A percentile compares a stretch with the other conserved stretches of the same genome.
These are phyloP conservation scores for Arge pagana DNA, from an alignment of 2,888 invertebrate genomes.

Conservation along the genomic window DNA sequence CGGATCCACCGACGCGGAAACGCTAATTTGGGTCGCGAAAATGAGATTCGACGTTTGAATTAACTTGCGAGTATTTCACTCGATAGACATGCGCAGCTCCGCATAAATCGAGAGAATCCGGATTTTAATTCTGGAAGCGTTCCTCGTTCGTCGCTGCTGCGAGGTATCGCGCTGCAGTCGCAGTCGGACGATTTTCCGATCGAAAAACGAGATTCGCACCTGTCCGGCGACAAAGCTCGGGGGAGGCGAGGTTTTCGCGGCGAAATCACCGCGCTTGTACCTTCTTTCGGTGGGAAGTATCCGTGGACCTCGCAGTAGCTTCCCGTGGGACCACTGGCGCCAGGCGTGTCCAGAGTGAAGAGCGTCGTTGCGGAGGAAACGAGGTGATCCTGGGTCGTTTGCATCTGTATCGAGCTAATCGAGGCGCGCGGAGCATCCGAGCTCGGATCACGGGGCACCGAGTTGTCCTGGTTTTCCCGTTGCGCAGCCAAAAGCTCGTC, in stretches of 20 bases:
- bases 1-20: no score
- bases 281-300: slow-evolving; percentile 63
- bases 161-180: no score
- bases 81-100: no score
- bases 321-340: slow-evolving; percentile 50
- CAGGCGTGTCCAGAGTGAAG: slow-evolving; percentile 62
- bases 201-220: neutral
- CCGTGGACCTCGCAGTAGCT: slow-evolving; percentile 67
- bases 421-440: slow-evolving; percentile 28
- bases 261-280: slow-evolving; percentile 55
- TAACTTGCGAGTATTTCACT: no score
- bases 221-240: neutral
- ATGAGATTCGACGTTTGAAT: no score
- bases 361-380: slow-evolving; percentile 58
- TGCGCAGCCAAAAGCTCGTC: slow-evolving; percentile 56
- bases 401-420: slow-evolving; percentile 3
- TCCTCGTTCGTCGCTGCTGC: no score
- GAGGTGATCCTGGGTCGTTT: slow-evolving; percentile 44
- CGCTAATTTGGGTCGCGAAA: no score
- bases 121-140: no score
- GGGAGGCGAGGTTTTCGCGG: no score
- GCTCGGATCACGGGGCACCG: slow-evolving; percentile 14
- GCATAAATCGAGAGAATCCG: no score
- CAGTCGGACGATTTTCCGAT: neutral
- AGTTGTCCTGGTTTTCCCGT: slow-evolving; percentile 42